Conservation (phyloP, 2,797 vertebrate genomes). For the Sebastes kiyomatsui region DNA sequence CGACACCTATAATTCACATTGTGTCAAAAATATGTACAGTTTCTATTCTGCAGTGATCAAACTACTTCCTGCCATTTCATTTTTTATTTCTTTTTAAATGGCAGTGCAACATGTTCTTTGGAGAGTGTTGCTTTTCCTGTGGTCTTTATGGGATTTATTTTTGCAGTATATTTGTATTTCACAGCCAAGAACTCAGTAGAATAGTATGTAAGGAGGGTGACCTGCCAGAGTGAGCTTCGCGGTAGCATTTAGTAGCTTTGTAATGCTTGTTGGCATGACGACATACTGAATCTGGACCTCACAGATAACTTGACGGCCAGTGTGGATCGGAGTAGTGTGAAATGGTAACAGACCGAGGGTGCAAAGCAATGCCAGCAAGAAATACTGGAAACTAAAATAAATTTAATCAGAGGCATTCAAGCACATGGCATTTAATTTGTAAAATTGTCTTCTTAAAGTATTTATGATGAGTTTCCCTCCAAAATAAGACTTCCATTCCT, state of each 20-base stretch:
- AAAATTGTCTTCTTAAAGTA: neutral
- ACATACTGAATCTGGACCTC: neutral
- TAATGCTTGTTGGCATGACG: neutral
- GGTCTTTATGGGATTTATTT: neutral
- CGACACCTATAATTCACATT: no score
- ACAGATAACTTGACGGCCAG: neutral
- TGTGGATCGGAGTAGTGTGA: neutral
- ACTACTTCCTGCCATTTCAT: neutral
- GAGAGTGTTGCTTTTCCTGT: neutral
- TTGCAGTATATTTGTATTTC: neutral
- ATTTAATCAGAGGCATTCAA: neutral
- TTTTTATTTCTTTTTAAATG: neutral
- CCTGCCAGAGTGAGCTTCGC: neutral
- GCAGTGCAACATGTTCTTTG: neutral
- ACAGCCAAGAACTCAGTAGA: neutral
- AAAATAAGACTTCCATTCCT: neutral
- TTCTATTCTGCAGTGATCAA: neutral
- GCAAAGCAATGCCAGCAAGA: neutral
- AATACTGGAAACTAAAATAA: neutral
- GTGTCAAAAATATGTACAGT: neutral
- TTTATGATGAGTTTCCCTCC: neutral
- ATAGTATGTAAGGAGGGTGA: neutral
- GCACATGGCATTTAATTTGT: neutral
- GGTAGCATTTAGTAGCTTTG: neutral
- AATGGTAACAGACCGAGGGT: neutral